Percentiles rank a stretch among this genome's conserved stretches.
These are phyloP conservation scores for Lissonota sp. DNA, from an alignment of 2,888 invertebrate species.

Conservation along the genomic window DNA sequence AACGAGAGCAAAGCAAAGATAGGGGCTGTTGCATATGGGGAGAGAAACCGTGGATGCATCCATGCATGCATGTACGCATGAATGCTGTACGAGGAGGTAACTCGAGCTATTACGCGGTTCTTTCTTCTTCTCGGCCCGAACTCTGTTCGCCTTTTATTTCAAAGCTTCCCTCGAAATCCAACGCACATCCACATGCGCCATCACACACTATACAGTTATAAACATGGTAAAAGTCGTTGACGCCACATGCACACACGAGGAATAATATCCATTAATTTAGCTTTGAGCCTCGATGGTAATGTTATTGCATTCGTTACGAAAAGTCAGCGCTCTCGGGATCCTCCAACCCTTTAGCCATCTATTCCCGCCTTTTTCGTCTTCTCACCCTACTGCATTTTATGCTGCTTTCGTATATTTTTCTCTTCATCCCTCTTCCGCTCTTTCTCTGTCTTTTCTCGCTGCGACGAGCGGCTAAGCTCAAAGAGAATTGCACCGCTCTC, in stretches of 20 bases:
- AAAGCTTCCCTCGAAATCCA: conserved; percentile 51
- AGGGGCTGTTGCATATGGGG: conserved; percentile 8
- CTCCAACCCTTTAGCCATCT: conserved; percentile 48
- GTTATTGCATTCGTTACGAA: conserved; percentile 80
- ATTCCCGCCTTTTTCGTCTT: conserved; percentile 28
- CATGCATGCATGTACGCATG: conserved; percentile 46
- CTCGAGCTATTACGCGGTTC: conserved; percentile 73
- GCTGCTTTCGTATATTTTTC: conserved; percentile 6
- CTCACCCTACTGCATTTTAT: no score
- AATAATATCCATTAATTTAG: conserved; percentile 78
- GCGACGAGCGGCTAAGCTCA: conserved; percentile 41
- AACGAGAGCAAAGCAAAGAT: conserved; percentile 38
- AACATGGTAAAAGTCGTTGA: conserved; percentile 53
- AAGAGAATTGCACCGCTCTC: conserved; percentile 30
- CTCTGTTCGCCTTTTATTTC: conserved; percentile 73
- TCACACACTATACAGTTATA: conserved; percentile 1
- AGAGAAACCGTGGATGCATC: conserved; percentile 21
- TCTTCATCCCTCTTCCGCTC: conserved; percentile 30
- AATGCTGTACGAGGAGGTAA: conserved; percentile 68
- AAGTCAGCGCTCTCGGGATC: conserved; percentile 65
- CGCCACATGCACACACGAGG: conserved; percentile 64
- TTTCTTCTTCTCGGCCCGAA: conserved; percentile 59
- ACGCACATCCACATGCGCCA: conserved; percentile 3
- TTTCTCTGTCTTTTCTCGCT: conserved; percentile 31
- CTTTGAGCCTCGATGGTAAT: conserved; percentile 79